Evolutionary conservation across 2,888 invertebrate genomes (phyloP).

Genomic region (Resseliella maxima): DNA sequence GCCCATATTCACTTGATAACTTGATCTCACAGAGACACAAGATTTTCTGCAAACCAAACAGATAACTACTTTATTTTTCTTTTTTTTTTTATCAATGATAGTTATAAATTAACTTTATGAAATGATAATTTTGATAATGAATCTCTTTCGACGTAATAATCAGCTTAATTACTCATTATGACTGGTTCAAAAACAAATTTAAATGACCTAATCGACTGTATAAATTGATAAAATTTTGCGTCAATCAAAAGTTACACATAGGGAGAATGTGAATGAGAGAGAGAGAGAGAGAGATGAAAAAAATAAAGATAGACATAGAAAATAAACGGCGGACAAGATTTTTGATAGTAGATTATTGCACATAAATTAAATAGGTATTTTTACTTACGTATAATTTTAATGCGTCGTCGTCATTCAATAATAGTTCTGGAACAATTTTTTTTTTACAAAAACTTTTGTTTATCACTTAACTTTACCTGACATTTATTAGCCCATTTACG

Average conservation of each 20-base stretch:
- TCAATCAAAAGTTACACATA: too few relatives aligned
- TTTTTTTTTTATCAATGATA: neutral
- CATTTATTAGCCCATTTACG: neutral
- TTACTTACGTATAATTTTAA: neutral
- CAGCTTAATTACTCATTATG: neutral
- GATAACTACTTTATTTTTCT: neutral
- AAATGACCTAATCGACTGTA: neutral
- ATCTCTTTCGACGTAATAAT: neutral
- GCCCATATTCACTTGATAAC: neutral
- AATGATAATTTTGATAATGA: neutral
- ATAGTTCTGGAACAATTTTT: neutral
- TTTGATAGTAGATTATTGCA: too few relatives aligned
- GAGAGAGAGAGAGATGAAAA: too few relatives aligned
- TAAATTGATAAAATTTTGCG: neutral
- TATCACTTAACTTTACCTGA: neutral
- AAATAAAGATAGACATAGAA: too few relatives aligned
- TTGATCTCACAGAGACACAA: neutral
- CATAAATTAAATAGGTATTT: neutral
- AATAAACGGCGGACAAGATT: too few relatives aligned
- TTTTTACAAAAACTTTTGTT: neutral
- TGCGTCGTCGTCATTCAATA: neutral
- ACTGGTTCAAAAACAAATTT: neutral
- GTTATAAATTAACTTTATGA: neutral
- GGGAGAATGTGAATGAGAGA: too few relatives aligned
- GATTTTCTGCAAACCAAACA: neutral